phyloP scores from a whole-genome alignment of 2,113 vertebrate genomes.

The Melanotaenia duboulayi region DNA sequence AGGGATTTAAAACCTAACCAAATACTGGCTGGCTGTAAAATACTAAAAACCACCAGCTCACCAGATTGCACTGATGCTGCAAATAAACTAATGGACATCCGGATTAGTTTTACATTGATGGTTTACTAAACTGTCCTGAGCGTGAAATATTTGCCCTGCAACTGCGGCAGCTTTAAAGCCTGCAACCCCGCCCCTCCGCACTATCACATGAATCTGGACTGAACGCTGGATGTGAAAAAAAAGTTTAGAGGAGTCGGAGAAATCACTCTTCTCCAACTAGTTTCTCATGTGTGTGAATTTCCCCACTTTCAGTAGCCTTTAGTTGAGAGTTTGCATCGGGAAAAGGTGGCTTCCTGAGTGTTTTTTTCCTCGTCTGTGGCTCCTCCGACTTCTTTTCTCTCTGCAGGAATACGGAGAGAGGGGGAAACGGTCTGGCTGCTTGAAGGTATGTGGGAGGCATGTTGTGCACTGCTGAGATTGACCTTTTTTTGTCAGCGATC shows the following conservation, averaged over 20 bases:
- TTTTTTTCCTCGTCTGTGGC: constrained; percentile 33
- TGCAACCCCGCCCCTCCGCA: constrained; percentile 76
- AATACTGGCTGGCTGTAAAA: not conserved
- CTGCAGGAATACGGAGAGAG: constrained; percentile 58
- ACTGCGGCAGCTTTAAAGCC: constrained; percentile 80
- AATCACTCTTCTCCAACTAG: constrained; percentile 31
- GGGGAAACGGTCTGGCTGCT: constrained; percentile 66
- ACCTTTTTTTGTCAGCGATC: constrained; percentile 36
- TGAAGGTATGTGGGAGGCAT: constrained; percentile 80
- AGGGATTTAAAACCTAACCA: not conserved
- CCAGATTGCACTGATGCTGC: not conserved
- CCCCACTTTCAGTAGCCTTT: not conserved
- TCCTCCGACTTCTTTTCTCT: constrained; percentile 33
- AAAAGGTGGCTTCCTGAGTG: not conserved
- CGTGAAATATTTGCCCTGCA: constrained; percentile 54
- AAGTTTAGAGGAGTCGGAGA: constrained; percentile 69
- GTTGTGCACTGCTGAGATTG: constrained; percentile 30
- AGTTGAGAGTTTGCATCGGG: constrained; percentile 17
- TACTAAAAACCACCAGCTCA: not conserved
- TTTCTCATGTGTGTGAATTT: not conserved
- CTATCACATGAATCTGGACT: constrained; percentile 80
- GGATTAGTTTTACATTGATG: constrained; percentile 3
- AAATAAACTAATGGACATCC: not conserved
- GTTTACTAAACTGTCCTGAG: constrained; percentile 17
- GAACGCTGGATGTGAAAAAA: constrained; percentile 67